Evolutionary conservation across 2,797 vertebrate species (phyloP).

Genomic region (Labeo calbasu): DNA sequence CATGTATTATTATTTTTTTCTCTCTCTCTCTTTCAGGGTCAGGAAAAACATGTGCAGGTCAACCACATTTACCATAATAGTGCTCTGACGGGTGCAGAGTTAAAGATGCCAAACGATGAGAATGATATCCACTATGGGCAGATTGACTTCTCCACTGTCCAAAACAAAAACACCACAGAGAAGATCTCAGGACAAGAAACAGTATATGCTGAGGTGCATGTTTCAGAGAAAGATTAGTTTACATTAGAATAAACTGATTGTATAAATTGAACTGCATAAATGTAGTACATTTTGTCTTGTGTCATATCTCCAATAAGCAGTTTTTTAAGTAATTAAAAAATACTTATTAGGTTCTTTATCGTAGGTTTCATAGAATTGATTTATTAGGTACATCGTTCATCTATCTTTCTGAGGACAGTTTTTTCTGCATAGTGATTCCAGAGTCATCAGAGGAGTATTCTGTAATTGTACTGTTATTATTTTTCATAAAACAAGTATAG

Average conservation of each 20-base stretch:
- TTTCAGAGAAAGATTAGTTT: background rate
- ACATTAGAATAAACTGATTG: background rate
- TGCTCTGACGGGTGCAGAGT: background rate
- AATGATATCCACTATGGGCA: constrained; percentile 9
- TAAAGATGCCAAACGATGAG: constrained; percentile 4
- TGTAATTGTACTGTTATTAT: background rate
- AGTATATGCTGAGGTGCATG: constrained; percentile 2
- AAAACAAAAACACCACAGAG: background rate
- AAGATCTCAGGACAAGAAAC: background rate
- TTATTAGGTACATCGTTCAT: background rate
- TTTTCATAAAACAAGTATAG: background rate
- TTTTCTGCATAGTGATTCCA: background rate
- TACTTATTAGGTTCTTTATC: background rate
- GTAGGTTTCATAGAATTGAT: background rate
- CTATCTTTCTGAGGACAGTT: background rate
- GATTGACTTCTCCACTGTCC: background rate
- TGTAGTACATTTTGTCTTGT: background rate
- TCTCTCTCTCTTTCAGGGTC: constrained; percentile 6
- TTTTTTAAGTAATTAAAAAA: background rate
- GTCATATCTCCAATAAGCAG: background rate
- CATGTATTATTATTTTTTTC: background rate
- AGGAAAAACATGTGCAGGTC: background rate
- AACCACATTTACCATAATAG: background rate
- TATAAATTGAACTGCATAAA: background rate
- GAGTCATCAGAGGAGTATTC: background rate